phyloP scores from a whole-genome alignment of 2,113 vertebrate genomes.

The Turnix velox region DNA sequence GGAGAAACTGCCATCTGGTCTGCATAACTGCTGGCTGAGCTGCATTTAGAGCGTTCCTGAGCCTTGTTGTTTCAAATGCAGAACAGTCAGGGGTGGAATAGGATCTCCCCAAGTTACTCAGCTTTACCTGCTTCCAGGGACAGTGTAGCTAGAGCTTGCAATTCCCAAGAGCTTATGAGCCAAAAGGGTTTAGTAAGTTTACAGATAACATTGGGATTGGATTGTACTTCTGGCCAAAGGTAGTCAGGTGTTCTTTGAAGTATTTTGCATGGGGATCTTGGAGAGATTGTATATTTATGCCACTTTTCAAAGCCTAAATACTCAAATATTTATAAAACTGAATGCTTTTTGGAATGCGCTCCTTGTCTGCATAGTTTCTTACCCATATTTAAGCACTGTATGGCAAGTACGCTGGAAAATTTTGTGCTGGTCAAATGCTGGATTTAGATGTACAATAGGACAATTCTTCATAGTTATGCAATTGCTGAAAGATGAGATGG shows the following conservation, averaged over 20 bases:
- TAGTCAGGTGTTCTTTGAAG: conserved; percentile 34
- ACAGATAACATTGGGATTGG: neutral
- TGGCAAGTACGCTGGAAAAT: conserved; percentile 50
- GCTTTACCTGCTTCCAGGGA: neutral
- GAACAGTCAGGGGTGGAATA: neutral
- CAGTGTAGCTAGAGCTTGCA: neutral
- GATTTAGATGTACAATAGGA: neutral
- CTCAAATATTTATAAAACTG: conserved; percentile 47
- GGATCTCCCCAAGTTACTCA: neutral
- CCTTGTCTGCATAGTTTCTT: conserved; percentile 52
- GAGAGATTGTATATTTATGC: conserved; percentile 32
- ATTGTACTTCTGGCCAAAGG: neutral
- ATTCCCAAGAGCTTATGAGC: neutral
- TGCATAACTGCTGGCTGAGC: conserved; percentile 11
- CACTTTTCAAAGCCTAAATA: conserved; percentile 17
- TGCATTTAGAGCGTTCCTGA: neutral
- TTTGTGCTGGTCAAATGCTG: neutral
- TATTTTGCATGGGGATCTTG: conserved; percentile 12
- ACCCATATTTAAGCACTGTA: conserved; percentile 5
- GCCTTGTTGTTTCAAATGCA: neutral
- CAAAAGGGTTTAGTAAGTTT: neutral
- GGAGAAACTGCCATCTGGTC: conserved; percentile 27
- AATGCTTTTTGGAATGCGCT: conserved; percentile 37
- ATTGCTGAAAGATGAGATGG: neutral
- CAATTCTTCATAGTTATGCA: neutral